Conservation (phyloP, 2,113 vertebrate genomes). For the Protomyctophum bolini region DNA sequence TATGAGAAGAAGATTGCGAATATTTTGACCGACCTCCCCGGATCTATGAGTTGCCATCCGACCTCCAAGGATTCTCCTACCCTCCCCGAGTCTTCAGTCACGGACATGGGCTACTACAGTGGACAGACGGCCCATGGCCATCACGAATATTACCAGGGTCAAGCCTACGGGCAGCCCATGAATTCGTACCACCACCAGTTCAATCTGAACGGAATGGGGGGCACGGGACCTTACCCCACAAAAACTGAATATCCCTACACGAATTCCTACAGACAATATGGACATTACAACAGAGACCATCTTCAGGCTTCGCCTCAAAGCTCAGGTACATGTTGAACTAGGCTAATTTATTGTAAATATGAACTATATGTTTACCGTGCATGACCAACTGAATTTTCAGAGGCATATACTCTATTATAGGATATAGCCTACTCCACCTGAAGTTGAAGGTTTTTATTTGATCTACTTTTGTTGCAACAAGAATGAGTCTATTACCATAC, state of each 20-base stretch:
- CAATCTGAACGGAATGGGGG: slow-evolving; percentile 88
- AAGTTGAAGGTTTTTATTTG: not conserved
- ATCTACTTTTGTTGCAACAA: not conserved
- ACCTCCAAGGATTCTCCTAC: slow-evolving; percentile 96
- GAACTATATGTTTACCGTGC: not conserved
- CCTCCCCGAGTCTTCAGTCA: slow-evolving; percentile 93
- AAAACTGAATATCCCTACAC: slow-evolving; percentile 94
- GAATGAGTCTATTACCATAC: not conserved
- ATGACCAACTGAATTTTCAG: not conserved
- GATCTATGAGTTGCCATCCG: slow-evolving; percentile 94
- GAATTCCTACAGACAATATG: slow-evolving; percentile 90
- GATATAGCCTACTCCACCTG: not conserved
- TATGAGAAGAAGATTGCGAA: slow-evolving; percentile 95
- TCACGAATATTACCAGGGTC: slow-evolving; percentile 90
- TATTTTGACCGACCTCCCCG: slow-evolving; percentile 93
- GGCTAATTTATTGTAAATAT: not conserved
- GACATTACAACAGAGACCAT: slow-evolving; percentile 91
- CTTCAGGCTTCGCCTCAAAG: slow-evolving; percentile 88
- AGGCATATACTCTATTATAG: not conserved
- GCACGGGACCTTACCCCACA: slow-evolving; percentile 86
- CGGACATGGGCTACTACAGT: slow-evolving; percentile 96
- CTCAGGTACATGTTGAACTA: slow-evolving; percentile 81
- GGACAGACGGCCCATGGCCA: slow-evolving; percentile 80
- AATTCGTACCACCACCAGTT: slow-evolving; percentile 92
- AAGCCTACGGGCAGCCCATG: slow-evolving; percentile 86